Conservation (phyloP, 1,140 invertebrate species). For the Philopotamus ludificatus region DNA sequence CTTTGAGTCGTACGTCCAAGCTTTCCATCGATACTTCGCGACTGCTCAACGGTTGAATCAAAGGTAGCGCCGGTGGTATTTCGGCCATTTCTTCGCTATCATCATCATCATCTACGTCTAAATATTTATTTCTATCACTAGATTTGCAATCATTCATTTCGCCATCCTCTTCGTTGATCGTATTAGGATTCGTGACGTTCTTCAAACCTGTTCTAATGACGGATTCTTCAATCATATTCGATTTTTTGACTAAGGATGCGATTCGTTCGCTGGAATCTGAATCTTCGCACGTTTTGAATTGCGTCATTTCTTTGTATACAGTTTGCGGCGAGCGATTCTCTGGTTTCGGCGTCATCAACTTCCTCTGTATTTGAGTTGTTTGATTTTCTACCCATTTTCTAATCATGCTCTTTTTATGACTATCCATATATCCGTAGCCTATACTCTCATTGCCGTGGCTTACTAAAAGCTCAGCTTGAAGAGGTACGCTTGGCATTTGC, state of each 20-base stretch:
- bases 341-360: conserved; percentile 51
- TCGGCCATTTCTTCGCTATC: conserved; percentile 71
- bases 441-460: conserved; percentile 49
- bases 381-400: conserved; percentile 92
- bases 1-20: conserved; percentile 66
- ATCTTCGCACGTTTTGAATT: conserved; percentile 65
- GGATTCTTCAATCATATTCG: conserved; percentile 58
- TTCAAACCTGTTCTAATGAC: conserved; percentile 60
- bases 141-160: conserved; percentile 36
- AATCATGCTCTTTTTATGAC: conserved; percentile 89
- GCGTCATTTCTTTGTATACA: conserved; percentile 61
- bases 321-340: conserved; percentile 45
- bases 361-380: conserved; percentile 71
- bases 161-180: conserved; percentile 54
- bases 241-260: conserved; percentile 55
- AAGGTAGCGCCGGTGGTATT: conserved; percentile 71
- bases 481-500: conserved; percentile 50
- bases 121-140: conserved; percentile 10
- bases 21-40: conserved; percentile 78
- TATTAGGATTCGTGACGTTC: conserved; percentile 50
- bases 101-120: conserved; percentile 63
- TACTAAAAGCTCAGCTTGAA: conserved; percentile 54
- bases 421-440: conserved; percentile 86
- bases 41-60: conserved; percentile 73
- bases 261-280: conserved; percentile 51